Evolutionary conservation across 2,113 vertebrate species (phyloP).

Genomic region (Camelus bactrianus): DNA sequence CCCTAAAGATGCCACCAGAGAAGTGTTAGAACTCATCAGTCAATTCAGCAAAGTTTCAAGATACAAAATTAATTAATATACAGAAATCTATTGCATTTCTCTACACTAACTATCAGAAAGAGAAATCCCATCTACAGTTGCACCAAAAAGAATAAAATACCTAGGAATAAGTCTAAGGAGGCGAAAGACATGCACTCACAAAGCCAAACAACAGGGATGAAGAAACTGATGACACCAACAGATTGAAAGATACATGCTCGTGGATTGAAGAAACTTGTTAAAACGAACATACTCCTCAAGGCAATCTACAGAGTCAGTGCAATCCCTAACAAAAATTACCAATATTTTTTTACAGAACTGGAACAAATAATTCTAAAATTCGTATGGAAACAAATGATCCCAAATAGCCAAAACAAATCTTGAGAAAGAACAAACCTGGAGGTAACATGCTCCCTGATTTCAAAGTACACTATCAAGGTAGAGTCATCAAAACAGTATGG

Average conservation of each 20-base stretch:
- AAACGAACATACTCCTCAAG: neutral
- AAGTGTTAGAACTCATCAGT: neutral
- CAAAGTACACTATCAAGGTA: neutral
- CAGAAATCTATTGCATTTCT: neutral
- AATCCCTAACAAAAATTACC: neutral
- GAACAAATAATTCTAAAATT: neutral
- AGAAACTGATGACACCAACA: neutral
- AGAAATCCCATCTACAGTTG: neutral
- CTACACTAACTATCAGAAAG: neutral
- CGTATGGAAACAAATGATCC: neutral
- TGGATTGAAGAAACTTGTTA: neutral
- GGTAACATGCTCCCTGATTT: neutral
- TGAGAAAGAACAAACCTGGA: neutral
- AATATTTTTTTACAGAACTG: neutral
- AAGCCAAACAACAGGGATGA: too few relatives aligned
- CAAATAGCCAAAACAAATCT: neutral
- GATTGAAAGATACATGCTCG: neutral
- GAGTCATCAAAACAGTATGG: neutral
- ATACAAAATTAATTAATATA: neutral
- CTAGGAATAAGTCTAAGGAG: neutral
- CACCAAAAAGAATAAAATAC: neutral
- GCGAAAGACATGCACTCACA: neutral
- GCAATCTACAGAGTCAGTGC: neutral
- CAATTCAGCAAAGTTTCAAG: neutral
- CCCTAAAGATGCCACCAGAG: neutral